Evolutionary conservation across 2,888 invertebrate species (phyloP), one percentile per base, ranked within the genome.

Genomic region (Deilephila porcellus): DNA sequence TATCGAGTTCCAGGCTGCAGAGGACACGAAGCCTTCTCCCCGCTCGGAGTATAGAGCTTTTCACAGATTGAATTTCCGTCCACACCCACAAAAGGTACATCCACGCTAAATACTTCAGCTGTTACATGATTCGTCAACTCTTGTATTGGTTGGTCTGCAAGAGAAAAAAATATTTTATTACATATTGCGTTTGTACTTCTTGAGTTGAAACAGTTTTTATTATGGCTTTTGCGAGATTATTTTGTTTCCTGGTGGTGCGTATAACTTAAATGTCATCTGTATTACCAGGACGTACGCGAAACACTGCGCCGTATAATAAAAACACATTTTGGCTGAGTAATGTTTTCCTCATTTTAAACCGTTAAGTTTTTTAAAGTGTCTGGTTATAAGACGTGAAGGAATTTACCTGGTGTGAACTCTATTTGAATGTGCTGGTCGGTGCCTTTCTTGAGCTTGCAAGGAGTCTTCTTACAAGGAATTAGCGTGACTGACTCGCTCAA

Each of bases 21-120:
- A 0, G 97, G 97, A 77, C 98, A 98, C 3, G 95, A 87, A 1
- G 95, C 95, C 82, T 96, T 95, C 72, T 92, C 93, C 0, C 96
- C 97, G 75, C 95, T 95, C 74, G 90, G 91, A 0, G 86, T 87
- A 78, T 89, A 96, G 70, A 98, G 89, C 79, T 96, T 95, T 32
- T 94, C 92, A 82, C 98, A 98, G 52, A 97, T 96, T 71, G 95
- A 95, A 34, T 91, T 93, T 17, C 96, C 97, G 85, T 98, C 97
- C 19, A 97, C 97, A 11, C 98, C 98, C 14, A 97, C 84, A 86
- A 97, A 98, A 0, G 98, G 98, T 71, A 98, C 83, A 0, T 95
- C 93, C 0, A 97, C 84, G 0, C 96, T 96, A 3, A 95, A 85
- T 25, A 97, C 93, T 0, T 94, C 90, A 0, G 97, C 98, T 76